A percentile compares a stretch with the other conserved stretches of the same genome.
Conservation (phyloP, 2,797 vertebrate genomes). For the Hippoglossus hippoglossus region DNA sequence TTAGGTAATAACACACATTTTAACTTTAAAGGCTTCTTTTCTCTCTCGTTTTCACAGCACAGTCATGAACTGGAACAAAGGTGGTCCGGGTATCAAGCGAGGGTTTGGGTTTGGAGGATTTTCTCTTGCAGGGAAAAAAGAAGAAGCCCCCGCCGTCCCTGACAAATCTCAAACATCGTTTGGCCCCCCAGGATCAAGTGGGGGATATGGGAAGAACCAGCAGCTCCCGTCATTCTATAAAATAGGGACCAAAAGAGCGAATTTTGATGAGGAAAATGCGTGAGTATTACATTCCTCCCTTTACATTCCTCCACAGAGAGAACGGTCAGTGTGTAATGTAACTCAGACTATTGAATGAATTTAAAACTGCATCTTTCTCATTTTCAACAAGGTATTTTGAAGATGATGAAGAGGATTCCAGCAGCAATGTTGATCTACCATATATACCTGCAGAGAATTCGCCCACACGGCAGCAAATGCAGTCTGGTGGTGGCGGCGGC, state of each 20-base stretch:
- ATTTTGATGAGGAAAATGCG: constrained; percentile 99
- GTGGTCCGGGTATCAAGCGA: constrained; percentile 93
- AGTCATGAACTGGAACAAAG: constrained; percentile 99
- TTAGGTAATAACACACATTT: not conserved
- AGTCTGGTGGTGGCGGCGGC: constrained; percentile 87
- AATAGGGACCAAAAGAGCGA: constrained; percentile 96
- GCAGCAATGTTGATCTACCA: constrained; percentile 90
- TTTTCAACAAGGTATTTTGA: constrained; percentile 92
- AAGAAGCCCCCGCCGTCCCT: constrained; percentile 88
- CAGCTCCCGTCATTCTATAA: constrained; percentile 99
- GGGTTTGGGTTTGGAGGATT: constrained; percentile 99
- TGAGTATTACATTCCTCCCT: constrained; percentile 77
- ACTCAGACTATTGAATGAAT: not conserved
- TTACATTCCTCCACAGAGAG: not conserved
- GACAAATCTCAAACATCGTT: constrained; percentile 90
- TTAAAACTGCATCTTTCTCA: not conserved
- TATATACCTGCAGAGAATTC: constrained; percentile 99
- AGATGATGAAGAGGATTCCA: constrained; percentile 97
- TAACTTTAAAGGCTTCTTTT: not conserved
- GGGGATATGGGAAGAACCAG: constrained; percentile 89
- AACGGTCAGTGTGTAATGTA: not conserved
- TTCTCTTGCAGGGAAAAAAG: constrained; percentile 91
- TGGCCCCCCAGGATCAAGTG: constrained; percentile 82
- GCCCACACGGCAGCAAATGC: constrained; percentile 94
- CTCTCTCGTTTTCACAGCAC: constrained; percentile 27